A percentile compares a stretch with the other conserved stretches of the same genome.
phyloP scores from a whole-genome alignment of 2,888 invertebrate genomes.

The Julus scanicus region DNA sequence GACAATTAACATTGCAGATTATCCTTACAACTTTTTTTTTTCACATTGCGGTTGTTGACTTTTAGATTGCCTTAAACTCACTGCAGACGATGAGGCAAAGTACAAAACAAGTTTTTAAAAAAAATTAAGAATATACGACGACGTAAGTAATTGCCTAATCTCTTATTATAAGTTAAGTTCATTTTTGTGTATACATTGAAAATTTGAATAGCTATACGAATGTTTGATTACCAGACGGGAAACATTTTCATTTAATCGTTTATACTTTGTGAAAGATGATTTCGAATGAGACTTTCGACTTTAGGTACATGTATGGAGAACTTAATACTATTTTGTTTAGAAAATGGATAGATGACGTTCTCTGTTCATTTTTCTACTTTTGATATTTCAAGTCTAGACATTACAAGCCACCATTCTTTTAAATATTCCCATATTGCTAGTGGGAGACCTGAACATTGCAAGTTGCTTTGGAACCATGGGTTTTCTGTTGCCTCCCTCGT shows the following conservation, averaged over 20 bases:
- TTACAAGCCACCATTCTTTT: conserved; percentile 17
- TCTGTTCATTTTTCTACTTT: conserved; percentile 21
- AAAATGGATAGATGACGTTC: conserved; percentile 29
- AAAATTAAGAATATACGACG: no score
- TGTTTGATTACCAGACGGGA: background rate
- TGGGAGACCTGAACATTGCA: background rate
- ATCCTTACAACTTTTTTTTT: background rate
- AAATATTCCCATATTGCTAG: background rate
- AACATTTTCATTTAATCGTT: background rate
- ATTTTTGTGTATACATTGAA: no score
- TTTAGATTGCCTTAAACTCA: no score
- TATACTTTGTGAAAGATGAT: background rate
- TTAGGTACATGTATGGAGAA: background rate
- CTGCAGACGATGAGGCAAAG: no score
- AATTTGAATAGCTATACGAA: no score
- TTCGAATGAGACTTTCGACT: conserved; percentile 2
- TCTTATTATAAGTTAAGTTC: no score
- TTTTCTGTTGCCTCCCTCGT: background rate
- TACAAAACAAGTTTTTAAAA: no score
- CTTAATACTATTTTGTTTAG: background rate
- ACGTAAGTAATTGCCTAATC: no score
- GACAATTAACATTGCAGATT: background rate
- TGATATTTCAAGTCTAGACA: conserved; percentile 27
- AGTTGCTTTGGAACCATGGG: background rate
- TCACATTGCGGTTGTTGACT: background rate